phyloP scores from a whole-genome alignment of 2,113 vertebrate genomes.

The Podocnemis expansa region DNA sequence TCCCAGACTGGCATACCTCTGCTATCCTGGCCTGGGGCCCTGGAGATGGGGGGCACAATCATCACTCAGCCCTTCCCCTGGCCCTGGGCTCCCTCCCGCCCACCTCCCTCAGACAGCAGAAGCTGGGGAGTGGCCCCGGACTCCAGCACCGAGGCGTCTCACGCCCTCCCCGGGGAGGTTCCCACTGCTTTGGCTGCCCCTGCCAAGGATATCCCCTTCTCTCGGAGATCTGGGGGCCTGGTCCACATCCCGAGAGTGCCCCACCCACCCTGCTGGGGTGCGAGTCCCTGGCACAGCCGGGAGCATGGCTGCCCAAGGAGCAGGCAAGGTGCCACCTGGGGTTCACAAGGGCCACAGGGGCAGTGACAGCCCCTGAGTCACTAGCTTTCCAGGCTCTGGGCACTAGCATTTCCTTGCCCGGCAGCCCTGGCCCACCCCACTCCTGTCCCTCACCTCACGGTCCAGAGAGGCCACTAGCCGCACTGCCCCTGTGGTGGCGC shows the following conservation, averaged over 20 bases:
- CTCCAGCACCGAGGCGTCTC: no score
- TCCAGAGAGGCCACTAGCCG: constrained; percentile 52
- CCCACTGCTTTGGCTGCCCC: no score
- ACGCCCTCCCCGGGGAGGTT: no score
- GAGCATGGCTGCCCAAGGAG: background rate
- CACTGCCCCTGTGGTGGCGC: constrained; percentile 3
- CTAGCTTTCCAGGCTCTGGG: background rate
- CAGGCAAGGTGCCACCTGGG: background rate
- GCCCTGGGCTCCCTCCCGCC: background rate
- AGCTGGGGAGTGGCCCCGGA: background rate
- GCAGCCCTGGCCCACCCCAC: background rate
- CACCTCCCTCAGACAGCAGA: background rate
- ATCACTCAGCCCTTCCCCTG: background rate
- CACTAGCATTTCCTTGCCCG: rapidly evolving
- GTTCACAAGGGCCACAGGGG: background rate
- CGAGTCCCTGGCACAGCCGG: rapidly evolving
- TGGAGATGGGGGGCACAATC: no score
- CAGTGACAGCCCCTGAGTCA: background rate
- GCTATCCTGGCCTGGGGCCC: no score
- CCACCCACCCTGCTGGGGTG: background rate
- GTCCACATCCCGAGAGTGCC: background rate
- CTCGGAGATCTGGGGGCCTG: no score
- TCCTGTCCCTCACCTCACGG: constrained; percentile 76
- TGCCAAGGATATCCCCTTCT: no score
- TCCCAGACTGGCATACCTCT: no score